Base-by-base conservation (phyloP, 37 sponge, comb jelly and placozoan species). In the Spongia lamella region DNA sequence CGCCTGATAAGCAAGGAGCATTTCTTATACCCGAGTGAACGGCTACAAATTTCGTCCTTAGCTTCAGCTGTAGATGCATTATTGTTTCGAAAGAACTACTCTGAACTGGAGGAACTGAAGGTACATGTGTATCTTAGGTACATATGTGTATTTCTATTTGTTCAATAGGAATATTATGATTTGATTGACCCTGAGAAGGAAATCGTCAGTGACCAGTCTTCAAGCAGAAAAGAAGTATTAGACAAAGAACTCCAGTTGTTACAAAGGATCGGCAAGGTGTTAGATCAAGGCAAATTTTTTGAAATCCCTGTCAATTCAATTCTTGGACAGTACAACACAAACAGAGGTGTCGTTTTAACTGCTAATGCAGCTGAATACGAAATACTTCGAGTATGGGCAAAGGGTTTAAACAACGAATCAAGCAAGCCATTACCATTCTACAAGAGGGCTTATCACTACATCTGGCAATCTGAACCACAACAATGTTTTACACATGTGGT, bases 121-220 rank as follows among this genome's bases (percentile, higher is more conserved):
- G 94, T 89, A 22, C 5, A 43, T 5, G 5, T 5, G 47, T 9
- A 9, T 43, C 9, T 43, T 43, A 13, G 47, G 9, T 89, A 22
- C 5, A 43, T 5, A 13, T 5, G 47, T 9, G 47, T 43, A 13
- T 43, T 43, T 43, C 7, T 13, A 40, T 21, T 50, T 50, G 72
- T 29, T 51, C 16, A 11, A 7, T 52, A 19, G 6, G 27, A 37
- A 22, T 78, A 64, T 55, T 96, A 90, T 73, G 97, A 96, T 66
- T 34, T 22, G 7, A 43, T 96, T 65, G 91, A 96, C 33, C 97
- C 97, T 19, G 97, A 96, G 70, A 96, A 93, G 66, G 97, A 96
- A 70, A 93, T 94, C 15, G 32, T 79, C 37, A 53, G 69, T 40
- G 68, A 59, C 21, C 66, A 58, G 22, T 31, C 67, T 15, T 67